Evolutionary conservation across 2,888 invertebrate species (phyloP), one percentile per base, ranked within the genome.

Genomic region (Heteromyza rotundicornis): DNA sequence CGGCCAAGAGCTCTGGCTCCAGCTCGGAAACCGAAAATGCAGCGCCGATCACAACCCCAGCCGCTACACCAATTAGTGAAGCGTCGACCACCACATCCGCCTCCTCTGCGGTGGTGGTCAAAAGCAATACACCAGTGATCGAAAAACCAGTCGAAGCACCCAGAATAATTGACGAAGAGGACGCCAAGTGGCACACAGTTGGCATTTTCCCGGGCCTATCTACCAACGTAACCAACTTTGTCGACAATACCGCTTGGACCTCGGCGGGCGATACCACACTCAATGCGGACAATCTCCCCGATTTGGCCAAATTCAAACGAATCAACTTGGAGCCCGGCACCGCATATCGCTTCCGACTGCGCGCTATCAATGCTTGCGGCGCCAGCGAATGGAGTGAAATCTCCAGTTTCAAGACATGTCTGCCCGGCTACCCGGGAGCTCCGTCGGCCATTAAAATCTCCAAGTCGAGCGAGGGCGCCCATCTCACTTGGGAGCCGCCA

Each of bases 181-280:
- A 70, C 59, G 65, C 68, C n/a, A 71, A 72, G 57, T 72, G 72
- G 72, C 71, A 72, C 60, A 70, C 71, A 1, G 72, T 72, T 10
- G 72, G 72, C 27, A 63, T 72, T 17, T 71, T 69, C 52, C 64
- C 36, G 12, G 64, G 62, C 1, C 60, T 69, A 1, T 68, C 68
- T 1, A 64, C 70, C 7, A 69, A 68, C 2, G 71, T 72, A 2
- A 68, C 67, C 14, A 68, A 60, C 23, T 72, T 67, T 52, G 65
- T 72, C 22, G 68, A 71, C 40, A 70, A 69, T 17, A 58, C 57
- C 2, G 62, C 55, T 8, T 72, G 71, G 71, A 60, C 67, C 0
- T 69, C 69, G 24, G 59, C 66, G 0, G 64, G 64, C 2, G 14
- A 63, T 19, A 22, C 27, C 17, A 44, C 59, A 1, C 60, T 68